phyloP scores from a whole-genome alignment of 2,797 vertebrate species.

The Sebastiscus albofasciatus region DNA sequence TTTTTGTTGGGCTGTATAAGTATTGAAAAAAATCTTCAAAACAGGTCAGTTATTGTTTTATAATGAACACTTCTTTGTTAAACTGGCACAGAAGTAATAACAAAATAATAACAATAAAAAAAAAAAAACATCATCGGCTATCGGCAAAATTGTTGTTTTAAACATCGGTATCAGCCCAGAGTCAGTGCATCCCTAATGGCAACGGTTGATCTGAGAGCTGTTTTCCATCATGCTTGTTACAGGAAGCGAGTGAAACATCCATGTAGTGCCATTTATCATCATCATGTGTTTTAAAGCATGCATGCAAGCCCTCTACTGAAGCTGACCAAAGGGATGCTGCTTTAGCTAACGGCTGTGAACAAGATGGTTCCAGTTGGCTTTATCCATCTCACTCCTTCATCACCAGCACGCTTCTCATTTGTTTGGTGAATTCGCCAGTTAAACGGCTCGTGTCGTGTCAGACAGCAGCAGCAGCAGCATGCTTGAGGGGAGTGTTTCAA shows the following conservation, averaged over 20 bases:
- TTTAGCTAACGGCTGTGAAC: conserved; percentile 50
- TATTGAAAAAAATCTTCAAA: neutral
- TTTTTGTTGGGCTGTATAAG: neutral
- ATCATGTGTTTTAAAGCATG: conserved; percentile 15
- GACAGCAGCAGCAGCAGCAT: conserved; percentile 27
- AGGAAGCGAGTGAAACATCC: conserved; percentile 16
- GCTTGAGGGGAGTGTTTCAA: conserved; percentile 44
- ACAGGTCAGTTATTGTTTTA: neutral
- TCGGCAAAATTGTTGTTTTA: neutral
- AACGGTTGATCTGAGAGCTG: neutral
- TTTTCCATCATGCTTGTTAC: conserved; percentile 7
- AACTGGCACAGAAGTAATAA: neutral
- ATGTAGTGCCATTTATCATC: conserved; percentile 40
- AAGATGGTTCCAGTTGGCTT: conserved; percentile 56
- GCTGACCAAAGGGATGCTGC: neutral
- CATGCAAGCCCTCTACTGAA: neutral
- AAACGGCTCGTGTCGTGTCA: conserved; percentile 54
- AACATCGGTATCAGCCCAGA: neutral
- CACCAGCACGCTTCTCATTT: conserved; percentile 46
- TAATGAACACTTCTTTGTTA: no score
- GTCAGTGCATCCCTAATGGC: neutral
- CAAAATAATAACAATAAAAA: neutral
- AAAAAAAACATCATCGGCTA: neutral
- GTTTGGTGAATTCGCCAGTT: conserved; percentile 50
- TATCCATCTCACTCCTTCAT: conserved; percentile 48